Evolutionary conservation across 2,113 vertebrate genomes (phyloP), one percentile per base, ranked within the genome.

Genomic region (Eulemur macaco): DNA sequence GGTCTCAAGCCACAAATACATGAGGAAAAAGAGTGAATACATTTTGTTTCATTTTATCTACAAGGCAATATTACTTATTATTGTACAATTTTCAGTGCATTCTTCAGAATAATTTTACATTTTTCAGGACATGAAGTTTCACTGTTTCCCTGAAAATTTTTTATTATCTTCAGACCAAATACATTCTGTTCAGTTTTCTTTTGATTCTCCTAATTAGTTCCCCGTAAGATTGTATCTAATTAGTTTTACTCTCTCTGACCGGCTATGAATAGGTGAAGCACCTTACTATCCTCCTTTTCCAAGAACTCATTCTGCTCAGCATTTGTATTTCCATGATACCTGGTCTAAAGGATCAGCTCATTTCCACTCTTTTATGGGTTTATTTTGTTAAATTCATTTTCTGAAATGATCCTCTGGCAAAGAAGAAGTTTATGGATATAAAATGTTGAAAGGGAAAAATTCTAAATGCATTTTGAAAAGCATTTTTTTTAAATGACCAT

Each of bases 101-200:
- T 50, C 42, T 69, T 96, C 45, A 80, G 37, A 92, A 92, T 90
- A 89, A 92, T 54, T 86, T 94, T 82, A 47, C 15, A 0, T 68
- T 88, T 87, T 88, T 88, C 9, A 85, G 21, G n/a, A 54, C 31
- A 89, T 64, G 6, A 86, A 29, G 15, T 89, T 85, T 89, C 39
- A 66, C 37, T 37, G 17, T 85, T 93, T 89, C 17, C 45, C 37
- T 87, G 76, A 83, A 86, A 77, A 68, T 83, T 56, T 83, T 50
- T 64, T 14, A 31, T 71, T 84, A 58, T 90, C 66, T 92, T 69
- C 21, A 86, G 17, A 76, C 63, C 11, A 85, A 94, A 76, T 69
- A 37, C 8, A 23, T 66, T 76, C 29, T 84, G 9, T 73, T 58
- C 64, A 60, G 29, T 89, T 94, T 80, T 92, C 58, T 54, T 52